Evolutionary conservation across 2,113 vertebrate species (phyloP).

Genomic region (Microcebus ravelobensis): DNA sequence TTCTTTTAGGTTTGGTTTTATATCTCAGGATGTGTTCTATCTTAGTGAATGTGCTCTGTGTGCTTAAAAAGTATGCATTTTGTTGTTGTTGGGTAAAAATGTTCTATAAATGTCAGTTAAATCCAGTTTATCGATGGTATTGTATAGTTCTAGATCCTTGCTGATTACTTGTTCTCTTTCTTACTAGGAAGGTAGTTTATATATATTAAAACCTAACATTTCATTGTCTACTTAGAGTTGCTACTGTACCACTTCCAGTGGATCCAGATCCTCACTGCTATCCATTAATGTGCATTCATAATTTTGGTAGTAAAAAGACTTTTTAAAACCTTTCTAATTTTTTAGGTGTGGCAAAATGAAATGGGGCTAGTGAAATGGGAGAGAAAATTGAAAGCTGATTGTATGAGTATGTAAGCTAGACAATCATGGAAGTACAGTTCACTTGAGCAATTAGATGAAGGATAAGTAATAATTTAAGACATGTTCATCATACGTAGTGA

Average conservation of each 20-base stretch:
- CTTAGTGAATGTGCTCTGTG: not conserved
- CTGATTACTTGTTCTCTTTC: not conserved
- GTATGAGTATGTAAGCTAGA: not conserved
- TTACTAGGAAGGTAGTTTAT: not conserved
- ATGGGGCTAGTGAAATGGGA: not conserved
- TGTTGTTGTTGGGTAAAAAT: not conserved
- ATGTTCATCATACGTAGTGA: too few species aligned
- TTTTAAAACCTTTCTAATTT: not conserved
- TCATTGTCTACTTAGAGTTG: not conserved
- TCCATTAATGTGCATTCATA: not conserved
- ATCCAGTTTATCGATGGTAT: not conserved
- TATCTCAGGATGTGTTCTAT: not conserved
- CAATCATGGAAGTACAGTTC: not conserved
- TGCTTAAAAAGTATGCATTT: conserved; percentile 23
- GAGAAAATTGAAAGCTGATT: not conserved
- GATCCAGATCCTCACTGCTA: not conserved
- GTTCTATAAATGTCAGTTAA: not conserved
- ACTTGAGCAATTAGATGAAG: not conserved
- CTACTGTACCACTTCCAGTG: not conserved
- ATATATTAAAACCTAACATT: not conserved
- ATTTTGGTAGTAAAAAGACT: conserved; percentile 6
- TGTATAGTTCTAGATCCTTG: not conserved
- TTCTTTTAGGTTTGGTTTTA: not conserved
- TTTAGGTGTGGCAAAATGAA: not conserved
- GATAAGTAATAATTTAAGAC: not conserved